These are phyloP conservation scores for Trachops cirrhosus DNA, from an alignment of 2,797 vertebrate species.

Conservation along the genomic window DNA sequence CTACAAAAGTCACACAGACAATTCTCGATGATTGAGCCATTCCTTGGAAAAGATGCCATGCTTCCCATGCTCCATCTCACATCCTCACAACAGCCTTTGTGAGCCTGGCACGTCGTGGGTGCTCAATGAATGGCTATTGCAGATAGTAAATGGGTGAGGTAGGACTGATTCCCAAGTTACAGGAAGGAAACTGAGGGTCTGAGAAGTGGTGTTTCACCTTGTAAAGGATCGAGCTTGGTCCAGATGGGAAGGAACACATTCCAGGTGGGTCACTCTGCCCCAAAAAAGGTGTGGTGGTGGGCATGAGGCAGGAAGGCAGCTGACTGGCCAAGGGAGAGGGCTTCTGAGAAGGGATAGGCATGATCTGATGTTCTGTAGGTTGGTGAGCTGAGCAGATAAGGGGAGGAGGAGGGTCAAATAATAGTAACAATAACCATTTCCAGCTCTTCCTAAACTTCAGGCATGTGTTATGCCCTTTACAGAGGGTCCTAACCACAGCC, in stretches of 20 bases:
- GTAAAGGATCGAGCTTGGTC: neutral
- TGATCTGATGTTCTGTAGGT: neutral
- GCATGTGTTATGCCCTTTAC: neutral
- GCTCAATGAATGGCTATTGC: neutral
- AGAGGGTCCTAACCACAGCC: conserved; percentile 24
- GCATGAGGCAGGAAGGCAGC: neutral
- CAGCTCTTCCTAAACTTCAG: neutral
- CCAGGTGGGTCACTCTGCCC: neutral
- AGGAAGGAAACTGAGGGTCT: neutral
- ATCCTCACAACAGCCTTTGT: neutral
- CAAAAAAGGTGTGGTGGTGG: neutral
- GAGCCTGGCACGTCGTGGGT: neutral
- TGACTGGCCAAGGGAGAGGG: neutral
- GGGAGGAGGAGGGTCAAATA: neutral
- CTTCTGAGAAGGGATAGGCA: neutral
- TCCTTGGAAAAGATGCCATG: neutral
- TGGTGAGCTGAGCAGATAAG: neutral
- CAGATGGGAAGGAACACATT: neutral
- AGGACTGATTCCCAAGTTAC: neutral
- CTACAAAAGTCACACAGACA: neutral
- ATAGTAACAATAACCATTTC: neutral
- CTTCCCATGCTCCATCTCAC: neutral
- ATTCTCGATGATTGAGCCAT: neutral
- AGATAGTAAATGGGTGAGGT: neutral
- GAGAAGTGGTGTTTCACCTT: neutral